Evolutionary conservation across 1,140 invertebrate genomes (phyloP).

Genomic region (Arion vulgaris): DNA sequence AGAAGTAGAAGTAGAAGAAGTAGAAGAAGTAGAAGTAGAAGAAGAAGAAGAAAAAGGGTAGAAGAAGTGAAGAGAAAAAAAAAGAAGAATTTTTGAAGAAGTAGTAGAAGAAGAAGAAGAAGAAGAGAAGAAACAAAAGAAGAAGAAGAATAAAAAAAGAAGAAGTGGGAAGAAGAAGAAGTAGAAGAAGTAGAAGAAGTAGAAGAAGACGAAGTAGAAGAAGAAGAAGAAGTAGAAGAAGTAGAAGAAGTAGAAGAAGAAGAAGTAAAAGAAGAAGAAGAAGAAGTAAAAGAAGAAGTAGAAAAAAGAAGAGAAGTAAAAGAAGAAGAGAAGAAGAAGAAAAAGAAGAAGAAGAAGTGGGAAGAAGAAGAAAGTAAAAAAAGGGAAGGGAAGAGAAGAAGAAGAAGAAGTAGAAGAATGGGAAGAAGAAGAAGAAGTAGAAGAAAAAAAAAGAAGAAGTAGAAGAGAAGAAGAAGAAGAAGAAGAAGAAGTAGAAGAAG

Average conservation of each 20-base stretch:
- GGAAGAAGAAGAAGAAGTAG: conserved; percentile 8
- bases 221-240: neutral
- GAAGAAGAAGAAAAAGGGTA: neutral
- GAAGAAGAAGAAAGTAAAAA: neutral
- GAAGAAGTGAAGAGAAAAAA: neutral
- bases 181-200: neutral
- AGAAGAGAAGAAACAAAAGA: neutral
- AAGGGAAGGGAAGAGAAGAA: neutral
- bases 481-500: too few relatives aligned
- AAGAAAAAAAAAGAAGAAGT: too few relatives aligned
- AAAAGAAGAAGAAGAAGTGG: neutral
- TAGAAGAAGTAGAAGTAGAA: neutral
- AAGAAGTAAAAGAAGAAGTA: too few relatives aligned
- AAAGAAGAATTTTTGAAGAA: neutral
- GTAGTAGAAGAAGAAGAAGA: neutral
- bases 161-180: neutral
- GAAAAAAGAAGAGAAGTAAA: neutral
- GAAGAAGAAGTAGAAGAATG: neutral
- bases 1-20: neutral
- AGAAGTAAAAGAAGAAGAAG: neutral
- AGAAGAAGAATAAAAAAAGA: neutral
- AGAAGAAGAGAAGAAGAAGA: neutral
- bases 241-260: neutral
- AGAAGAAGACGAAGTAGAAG: neutral
- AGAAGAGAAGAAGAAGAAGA: neutral